phyloP scores from a whole-genome alignment of 1,140 invertebrate genomes.

The Coptotermes formosanus region DNA sequence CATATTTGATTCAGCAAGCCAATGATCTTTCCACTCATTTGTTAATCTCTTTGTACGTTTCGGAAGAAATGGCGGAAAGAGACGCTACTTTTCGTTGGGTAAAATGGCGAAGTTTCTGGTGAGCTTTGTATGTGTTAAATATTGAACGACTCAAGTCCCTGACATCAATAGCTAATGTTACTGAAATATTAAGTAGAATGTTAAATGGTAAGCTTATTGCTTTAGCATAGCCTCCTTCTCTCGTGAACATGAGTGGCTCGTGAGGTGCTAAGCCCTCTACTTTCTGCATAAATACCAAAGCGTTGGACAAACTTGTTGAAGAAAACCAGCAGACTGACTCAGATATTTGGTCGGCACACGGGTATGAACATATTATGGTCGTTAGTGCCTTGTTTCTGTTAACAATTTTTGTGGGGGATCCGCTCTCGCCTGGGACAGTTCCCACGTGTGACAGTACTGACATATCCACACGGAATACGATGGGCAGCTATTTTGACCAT shows the following conservation, averaged over 20 bases:
- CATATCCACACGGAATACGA: neutral
- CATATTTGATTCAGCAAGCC: neutral
- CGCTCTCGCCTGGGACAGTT: neutral
- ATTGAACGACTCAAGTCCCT: neutral
- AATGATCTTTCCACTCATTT: neutral
- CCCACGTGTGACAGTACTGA: neutral
- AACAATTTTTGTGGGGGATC: neutral
- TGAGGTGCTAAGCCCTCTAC: too few relatives aligned
- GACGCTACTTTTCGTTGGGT: neutral
- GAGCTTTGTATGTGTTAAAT: neutral
- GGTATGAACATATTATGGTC: too few relatives aligned
- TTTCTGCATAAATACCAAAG: too few relatives aligned
- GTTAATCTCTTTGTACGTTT: neutral
- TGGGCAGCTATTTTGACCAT: neutral
- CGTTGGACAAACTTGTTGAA: too few relatives aligned
- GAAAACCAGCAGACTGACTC: too few relatives aligned
- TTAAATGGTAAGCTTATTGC: too few relatives aligned
- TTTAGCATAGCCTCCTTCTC: too few relatives aligned
- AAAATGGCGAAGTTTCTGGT: neutral
- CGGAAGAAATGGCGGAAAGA: neutral
- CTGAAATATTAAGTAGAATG: too few relatives aligned
- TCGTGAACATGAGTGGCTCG: too few relatives aligned
- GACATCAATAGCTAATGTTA: too few relatives aligned
- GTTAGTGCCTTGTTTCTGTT: neutral
- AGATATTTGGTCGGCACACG: too few relatives aligned